Evolutionary conservation across 1,140 invertebrate species (phyloP), one percentile per base, ranked within the genome.

Genomic region (Drosophila ercepeae): DNA sequence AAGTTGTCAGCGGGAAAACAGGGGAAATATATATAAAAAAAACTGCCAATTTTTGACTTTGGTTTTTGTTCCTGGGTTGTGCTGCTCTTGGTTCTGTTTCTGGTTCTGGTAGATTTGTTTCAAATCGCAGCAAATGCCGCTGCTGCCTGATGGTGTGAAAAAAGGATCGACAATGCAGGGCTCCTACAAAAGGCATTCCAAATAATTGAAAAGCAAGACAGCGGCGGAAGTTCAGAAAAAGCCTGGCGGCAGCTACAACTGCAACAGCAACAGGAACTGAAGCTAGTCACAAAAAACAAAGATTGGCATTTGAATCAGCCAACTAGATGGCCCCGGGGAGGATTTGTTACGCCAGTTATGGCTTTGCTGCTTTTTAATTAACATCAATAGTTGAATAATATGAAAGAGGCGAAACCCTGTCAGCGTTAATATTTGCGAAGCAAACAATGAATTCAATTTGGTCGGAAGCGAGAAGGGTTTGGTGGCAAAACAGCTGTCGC

Each of bases 131-230:
- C 68, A 60, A 88, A 32, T 32, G 61, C 59, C 59, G 72, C 79
- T 55, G 75, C 77, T 79, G 78, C 64, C 59, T 81, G 78, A 81
- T 82, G 74, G 82, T 88, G 82, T 86, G 82, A 77, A 88, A 55
- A 75, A 67, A 64, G 57, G 14, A 73, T 63, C 76, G 75, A 75
- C 74, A 70, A 53, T 48, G 29, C 29, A 32, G 9, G 55, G 54
- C 61, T 42, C 23, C 18, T 13, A 13, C 48, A 34, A 61, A 65
- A 58, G 51, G 51, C 52, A 45, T 27, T 57, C 46, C 32, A 63
- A 45, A 81, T 86, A 86, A 86, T 86, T 86, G 81, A 88, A 86
- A 86, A 82, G 81, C 72, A 86, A 82, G 73, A 88, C 74, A 73
- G 64, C 36, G 57, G 79, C 63, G 81, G 81, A 79, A 84, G 79